Conservation (phyloP, 2,888 invertebrate genomes). For the Epirrita christyi region DNA sequence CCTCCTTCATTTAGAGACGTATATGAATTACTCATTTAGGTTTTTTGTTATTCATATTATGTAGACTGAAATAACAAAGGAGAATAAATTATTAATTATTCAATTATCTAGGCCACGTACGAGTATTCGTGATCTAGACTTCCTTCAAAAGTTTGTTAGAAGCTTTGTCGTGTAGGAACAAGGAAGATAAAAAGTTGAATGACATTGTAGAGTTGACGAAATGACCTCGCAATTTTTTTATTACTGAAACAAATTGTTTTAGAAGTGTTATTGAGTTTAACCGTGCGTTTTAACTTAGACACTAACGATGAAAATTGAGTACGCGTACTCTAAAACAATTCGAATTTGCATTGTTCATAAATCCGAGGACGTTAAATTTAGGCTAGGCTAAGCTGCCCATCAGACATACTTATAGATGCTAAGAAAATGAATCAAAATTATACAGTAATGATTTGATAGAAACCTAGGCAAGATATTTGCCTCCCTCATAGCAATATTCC, state of each 20-base stretch:
- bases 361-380: slow-evolving; percentile 23
- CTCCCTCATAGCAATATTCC: no score
- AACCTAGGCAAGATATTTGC: no score
- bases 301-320: no score
- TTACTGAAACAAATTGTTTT: no score
- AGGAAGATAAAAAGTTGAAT: not conserved
- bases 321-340: no score
- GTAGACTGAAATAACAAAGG: not conserved
- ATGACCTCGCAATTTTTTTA: slow-evolving; percentile 4
- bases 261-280: not conserved
- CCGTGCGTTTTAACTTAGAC: not conserved
- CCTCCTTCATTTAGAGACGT: not conserved
- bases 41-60: not conserved
- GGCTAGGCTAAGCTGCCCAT: slow-evolving; percentile 25
- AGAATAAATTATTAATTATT: not conserved
- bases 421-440: no score
- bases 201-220: not conserved
- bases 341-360: slow-evolving; percentile 13
- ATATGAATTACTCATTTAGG: not conserved
- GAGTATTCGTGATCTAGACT: slow-evolving; percentile 1
- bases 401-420: slow-evolving; percentile 11
- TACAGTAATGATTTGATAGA: no score
- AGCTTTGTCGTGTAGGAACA: slow-evolving; percentile 3
- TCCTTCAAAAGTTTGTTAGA: not conserved
- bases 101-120: not conserved